A percentile compares a stretch with the other conserved stretches of the same genome.
phyloP scores from a whole-genome alignment of 1,140 invertebrate genomes.

The Globodera ellingtonae region DNA sequence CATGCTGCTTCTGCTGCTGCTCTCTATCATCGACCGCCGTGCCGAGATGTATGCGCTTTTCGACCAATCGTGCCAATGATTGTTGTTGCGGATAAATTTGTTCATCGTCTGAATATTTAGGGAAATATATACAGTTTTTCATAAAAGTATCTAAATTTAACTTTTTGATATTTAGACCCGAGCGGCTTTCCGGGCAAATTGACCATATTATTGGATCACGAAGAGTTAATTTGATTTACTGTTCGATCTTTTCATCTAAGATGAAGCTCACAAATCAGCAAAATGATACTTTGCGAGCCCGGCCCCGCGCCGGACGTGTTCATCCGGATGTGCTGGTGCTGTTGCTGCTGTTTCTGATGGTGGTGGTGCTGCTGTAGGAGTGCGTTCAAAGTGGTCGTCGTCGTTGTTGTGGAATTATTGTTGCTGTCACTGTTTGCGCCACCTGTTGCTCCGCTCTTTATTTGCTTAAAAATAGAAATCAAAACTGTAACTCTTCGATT shows the following conservation, averaged over 20 bases:
- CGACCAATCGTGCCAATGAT: not conserved
- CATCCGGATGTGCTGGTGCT: not conserved
- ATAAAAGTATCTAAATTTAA: too few species aligned
- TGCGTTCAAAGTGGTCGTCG: not conserved
- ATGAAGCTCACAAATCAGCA: too few species aligned
- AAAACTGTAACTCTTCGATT: too few species aligned
- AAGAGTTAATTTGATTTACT: too few species aligned
- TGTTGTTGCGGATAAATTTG: not conserved
- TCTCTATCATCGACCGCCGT: not conserved
- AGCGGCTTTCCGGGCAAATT: too few species aligned
- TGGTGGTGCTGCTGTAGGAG: not conserved
- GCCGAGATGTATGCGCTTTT: not conserved
- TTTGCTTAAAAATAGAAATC: not conserved
- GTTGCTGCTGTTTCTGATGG: not conserved
- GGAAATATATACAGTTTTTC: too few species aligned
- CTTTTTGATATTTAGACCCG: too few species aligned
- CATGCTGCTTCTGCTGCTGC: too few species aligned
- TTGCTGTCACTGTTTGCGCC: conserved; percentile 1
- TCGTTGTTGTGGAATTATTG: not conserved
- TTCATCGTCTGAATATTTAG: not conserved
- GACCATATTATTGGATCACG: too few species aligned
- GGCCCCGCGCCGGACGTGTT: not conserved
- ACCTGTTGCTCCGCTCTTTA: not conserved
- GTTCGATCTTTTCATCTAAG: too few species aligned
- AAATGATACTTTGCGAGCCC: not conserved